Evolutionary conservation across 2,113 vertebrate genomes (phyloP).

Genomic region (Aphyosemion australe): DNA sequence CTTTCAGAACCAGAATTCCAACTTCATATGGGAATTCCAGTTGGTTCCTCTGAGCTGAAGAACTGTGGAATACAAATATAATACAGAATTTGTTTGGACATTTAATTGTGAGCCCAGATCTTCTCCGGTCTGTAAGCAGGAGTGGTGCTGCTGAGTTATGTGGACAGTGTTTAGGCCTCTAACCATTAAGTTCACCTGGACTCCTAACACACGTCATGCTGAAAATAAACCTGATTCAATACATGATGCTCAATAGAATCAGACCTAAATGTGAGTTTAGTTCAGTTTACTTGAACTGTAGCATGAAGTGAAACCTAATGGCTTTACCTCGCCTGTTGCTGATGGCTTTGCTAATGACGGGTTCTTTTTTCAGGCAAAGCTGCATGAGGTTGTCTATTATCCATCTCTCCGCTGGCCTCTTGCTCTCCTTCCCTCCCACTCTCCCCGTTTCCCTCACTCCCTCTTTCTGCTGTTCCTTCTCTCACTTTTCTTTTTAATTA

Average conservation of each 20-base stretch:
- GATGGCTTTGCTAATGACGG: conserved; percentile 60
- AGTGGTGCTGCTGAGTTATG: too few species aligned
- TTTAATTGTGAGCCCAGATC: too few species aligned
- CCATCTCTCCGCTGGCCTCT: conserved; percentile 56
- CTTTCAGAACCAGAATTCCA: too few species aligned
- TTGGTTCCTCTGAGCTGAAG: too few species aligned
- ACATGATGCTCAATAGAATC: neutral
- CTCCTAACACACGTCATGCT: neutral
- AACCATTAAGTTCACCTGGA: too few species aligned
- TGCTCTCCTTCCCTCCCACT: conserved; percentile 43
- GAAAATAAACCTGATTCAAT: neutral
- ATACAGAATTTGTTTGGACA: too few species aligned
- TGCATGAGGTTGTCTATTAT: conserved; percentile 68
- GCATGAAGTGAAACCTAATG: neutral
- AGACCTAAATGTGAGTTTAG: neutral
- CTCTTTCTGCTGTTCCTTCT: conserved; percentile 39
- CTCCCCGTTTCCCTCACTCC: neutral
- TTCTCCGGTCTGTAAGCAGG: too few species aligned
- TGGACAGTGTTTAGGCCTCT: too few species aligned
- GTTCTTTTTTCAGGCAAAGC: conserved; percentile 63
- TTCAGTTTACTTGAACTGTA: neutral
- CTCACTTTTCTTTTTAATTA: conserved; percentile 79
- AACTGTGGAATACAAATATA: neutral
- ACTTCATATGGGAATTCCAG: too few species aligned
- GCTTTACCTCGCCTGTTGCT: conserved; percentile 38